Evolutionary conservation across 1,140 invertebrate genomes (phyloP), one percentile per base, ranked within the genome.

Genomic region (Conopomorpha cramerella): DNA sequence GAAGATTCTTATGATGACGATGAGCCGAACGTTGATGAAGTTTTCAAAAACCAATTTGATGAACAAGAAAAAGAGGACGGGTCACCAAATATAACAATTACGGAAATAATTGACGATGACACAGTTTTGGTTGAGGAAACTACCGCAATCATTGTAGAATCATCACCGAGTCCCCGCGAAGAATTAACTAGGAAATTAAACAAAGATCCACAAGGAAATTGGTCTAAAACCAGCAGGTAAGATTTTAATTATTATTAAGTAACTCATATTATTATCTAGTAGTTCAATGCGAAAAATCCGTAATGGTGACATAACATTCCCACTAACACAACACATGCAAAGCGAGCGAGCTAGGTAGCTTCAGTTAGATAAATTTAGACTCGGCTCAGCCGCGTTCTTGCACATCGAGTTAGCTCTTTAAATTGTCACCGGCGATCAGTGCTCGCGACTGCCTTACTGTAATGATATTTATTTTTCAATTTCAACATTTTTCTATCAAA

Each of bases 141-240:
- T 15, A 48, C 48, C 27, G 41, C 57, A 2, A 48, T 61, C 34
- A 66, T 64, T 10, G 71, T 70, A 11, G 59, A 71, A 54, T 45
- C 62, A 16, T 64, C 66, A 35, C 62, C 62, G 19, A 65, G 51
- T 29, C 62, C 32, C 27, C n/a, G 19, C 7, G 12, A 25, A 39
- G 11, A 23, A 6, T 6, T 23, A 6, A 16, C 12, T 2, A 18
- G 3, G 12, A 34, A 42, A 12, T 32, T 31, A n/a, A 29, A 18
- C 15, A 46, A 58, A 38, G 54, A 50, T 36, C 34, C 37, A 25
- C 55, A 61, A 19, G 53, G 43, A 39, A 54, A 65, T 52, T 74
- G 70, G 70, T 74, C 70, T 55, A 70, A 63, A 67, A 57, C 61
- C 15, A 67, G 50, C 65, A 74, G 70, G 70, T 71, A 71, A 61